phyloP scores from a whole-genome alignment of 2,888 invertebrate genomes.

The Sphinx pinastri region DNA sequence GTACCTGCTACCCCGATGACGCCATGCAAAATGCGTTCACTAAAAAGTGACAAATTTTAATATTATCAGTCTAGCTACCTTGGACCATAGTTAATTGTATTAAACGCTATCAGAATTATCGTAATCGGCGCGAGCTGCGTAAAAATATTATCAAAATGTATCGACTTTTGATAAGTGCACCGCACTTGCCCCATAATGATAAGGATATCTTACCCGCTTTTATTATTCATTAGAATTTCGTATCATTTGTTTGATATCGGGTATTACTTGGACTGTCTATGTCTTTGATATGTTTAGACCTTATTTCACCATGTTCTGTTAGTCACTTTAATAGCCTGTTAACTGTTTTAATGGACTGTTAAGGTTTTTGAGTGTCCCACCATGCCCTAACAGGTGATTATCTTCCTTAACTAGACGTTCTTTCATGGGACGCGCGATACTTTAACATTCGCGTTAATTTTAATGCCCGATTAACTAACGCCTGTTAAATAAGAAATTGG shows the following conservation, averaged over 20 bases:
- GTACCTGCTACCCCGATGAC: slow-evolving; percentile 41
- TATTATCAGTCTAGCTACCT: slow-evolving; percentile 20
- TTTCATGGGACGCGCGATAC: no score
- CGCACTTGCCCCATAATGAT: not conserved
- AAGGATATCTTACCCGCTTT: not conserved
- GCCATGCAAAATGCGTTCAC: slow-evolving; percentile 46
- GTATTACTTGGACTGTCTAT: not conserved
- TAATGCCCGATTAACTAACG: no score
- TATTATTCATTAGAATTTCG: not conserved
- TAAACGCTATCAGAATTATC: slow-evolving; percentile 23
- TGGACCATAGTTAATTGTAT: slow-evolving; percentile 24
- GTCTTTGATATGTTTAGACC: not conserved
- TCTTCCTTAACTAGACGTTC: no score
- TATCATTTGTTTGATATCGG: not conserved
- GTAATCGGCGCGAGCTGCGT: slow-evolving; percentile 14
- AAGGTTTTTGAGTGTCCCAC: no score
- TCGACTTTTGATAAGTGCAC: slow-evolving; percentile 1
- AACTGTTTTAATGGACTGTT: no score
- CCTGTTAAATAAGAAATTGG: no score
- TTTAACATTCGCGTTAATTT: no score
- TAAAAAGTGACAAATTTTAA: slow-evolving; percentile 16
- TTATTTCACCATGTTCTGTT: not conserved
- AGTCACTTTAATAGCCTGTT: no score
- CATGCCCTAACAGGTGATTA: no score
- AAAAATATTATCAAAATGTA: slow-evolving; percentile 26